Base-by-base conservation (phyloP, 2,888 invertebrate genomes). In the Macropis europaea region DNA sequence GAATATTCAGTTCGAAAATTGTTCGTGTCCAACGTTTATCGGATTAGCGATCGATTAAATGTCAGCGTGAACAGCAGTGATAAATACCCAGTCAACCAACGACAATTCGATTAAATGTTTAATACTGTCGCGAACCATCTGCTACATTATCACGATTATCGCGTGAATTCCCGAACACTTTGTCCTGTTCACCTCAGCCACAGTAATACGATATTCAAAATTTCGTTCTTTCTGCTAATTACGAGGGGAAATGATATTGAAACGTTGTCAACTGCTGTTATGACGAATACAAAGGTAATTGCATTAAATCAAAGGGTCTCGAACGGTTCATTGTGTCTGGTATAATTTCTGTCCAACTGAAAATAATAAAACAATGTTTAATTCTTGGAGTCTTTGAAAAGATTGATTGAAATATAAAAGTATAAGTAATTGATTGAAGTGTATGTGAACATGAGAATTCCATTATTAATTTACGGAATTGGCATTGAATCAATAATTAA, bases 31-130 rank as follows among this genome's bases (percentile, higher is more conserved):
- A 24, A 59, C 6, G 54, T 38, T 40, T 64, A 68, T 59, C 64
- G 53, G 59, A n/a, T 54, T 61, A 38, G 26, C 56, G 57, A 78
- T 78, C 69, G 72, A 79, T 78, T 75, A 79, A 79, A 69, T n/a
- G 79, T 68, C 79, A 68, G 40, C 28, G 40, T 36, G 64, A 57
- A 26, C 59, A 26, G 24, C 53, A 52, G 26, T 61, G 61, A 78
- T 52, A 63, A 70, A 73, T 77, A 54, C 30, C 34, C 45, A 53
- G 43, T 19, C 62, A 60, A 17, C 56, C 60, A 57, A 60, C 42
- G 62, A 75, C 72, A 63, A 69, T 79, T 79, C 63, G 68, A 79
- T 79, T 76, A 66, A 75, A 79, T 36, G 56, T 53, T 69, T 63
- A 79, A 78, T 36, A 47, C 40, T 47, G 72, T 69, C 64, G 43